Conservation (phyloP, 2,797 vertebrate genomes). For the Etheostoma perlongum region DNA sequence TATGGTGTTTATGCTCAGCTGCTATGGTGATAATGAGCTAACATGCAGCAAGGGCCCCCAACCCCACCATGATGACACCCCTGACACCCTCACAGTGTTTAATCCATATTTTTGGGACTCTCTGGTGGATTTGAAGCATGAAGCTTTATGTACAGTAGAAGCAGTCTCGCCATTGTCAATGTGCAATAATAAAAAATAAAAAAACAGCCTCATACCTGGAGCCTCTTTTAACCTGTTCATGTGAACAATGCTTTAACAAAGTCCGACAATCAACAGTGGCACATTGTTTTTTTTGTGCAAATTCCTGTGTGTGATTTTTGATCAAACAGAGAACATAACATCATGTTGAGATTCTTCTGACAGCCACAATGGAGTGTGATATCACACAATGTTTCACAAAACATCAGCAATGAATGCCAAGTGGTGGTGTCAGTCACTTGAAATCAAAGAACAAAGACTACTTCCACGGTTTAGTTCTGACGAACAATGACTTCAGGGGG, state of each 20-base stretch:
- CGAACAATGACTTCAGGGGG: slow-evolving; percentile 48
- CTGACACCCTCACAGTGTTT: not conserved
- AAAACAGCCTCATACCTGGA: not conserved
- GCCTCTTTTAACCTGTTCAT: slow-evolving; percentile 5
- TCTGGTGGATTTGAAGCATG: not conserved
- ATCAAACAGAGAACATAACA: slow-evolving; percentile 5
- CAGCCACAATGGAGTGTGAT: not conserved
- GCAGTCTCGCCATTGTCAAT: not conserved
- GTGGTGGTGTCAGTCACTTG: slow-evolving; percentile 46
- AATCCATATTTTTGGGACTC: slow-evolving; percentile 1
- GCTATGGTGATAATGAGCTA: not conserved
- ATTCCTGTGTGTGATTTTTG: slow-evolving; percentile 21
- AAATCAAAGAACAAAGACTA: slow-evolving; percentile 49
- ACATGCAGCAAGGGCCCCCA: not conserved
- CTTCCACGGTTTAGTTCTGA: slow-evolving; percentile 46
- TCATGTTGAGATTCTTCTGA: slow-evolving; percentile 4
- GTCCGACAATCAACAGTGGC: not conserved
- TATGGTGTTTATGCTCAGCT: not conserved
- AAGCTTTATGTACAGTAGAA: not conserved
- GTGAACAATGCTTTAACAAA: not conserved
- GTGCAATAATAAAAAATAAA: not conserved
- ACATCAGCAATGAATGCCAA: slow-evolving; percentile 28
- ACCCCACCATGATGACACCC: no score
- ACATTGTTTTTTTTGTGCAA: not conserved
- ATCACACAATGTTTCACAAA: slow-evolving; percentile 36